Percentiles rank a stretch among this genome's conserved stretches.
Conservation (phyloP, 1,140 invertebrate genomes). For the Amphibalanus amphitrite region DNA sequence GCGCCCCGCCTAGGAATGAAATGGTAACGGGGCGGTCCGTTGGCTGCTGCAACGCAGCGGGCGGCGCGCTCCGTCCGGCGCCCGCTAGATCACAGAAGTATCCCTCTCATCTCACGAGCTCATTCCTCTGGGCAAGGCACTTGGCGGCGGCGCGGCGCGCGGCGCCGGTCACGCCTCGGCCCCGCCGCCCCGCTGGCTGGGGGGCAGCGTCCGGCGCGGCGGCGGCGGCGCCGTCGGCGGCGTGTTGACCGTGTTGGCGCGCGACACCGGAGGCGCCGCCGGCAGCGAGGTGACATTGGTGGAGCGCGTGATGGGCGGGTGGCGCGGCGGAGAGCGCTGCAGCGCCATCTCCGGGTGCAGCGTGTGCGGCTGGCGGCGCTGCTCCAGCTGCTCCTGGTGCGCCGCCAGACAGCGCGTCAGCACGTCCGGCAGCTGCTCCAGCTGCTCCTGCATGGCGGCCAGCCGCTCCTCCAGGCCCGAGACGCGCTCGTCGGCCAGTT, state of each 20-base stretch:
- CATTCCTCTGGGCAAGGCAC: not conserved
- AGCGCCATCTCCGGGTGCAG: conserved; percentile 20
- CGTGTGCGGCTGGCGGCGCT: conserved; percentile 16
- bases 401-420: conserved; percentile 36
- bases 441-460: conserved; percentile 48
- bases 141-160: not conserved
- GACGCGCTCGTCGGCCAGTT: conserved; percentile 70
- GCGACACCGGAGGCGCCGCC: conserved; percentile 16
- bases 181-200: not conserved
- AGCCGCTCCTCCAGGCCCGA: conserved; percentile 73
- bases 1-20: not conserved
- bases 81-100: not conserved
- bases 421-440: conserved; percentile 65
- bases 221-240: conserved; percentile 12
- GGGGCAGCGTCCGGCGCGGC: not conserved
- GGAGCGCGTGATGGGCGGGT: conserved; percentile 12
- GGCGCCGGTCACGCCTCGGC: conserved; percentile 15
- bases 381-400: conserved; percentile 18
- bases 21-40: conserved; percentile 22
- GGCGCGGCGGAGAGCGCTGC: conserved; percentile 9
- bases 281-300: conserved; percentile 13
- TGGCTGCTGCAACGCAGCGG: too few species aligned
- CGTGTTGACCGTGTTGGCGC: conserved; percentile 11
- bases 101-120: conserved; percentile 40
- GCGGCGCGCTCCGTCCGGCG: not conserved